Evolutionary conservation across 2,113 vertebrate genomes (phyloP), one percentile per base, ranked within the genome.

Genomic region (Pelmatolapia mariae): DNA sequence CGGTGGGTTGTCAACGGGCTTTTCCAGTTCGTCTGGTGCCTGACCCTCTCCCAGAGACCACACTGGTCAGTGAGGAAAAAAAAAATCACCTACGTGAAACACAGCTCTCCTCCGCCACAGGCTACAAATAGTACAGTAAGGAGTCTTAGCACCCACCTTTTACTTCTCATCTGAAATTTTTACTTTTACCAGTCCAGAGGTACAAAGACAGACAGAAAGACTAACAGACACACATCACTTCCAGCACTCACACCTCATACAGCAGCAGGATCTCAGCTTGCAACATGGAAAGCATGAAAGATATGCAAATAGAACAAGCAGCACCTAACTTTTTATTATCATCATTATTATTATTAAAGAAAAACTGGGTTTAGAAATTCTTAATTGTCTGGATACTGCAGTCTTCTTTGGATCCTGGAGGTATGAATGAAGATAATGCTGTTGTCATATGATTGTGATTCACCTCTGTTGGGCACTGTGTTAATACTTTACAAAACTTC

Each of bases 1-100:
- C 3, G 98, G 97, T 1, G 96, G 94, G 36, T 95, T 96, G 68
- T 97, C 96, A 16, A 96, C 73, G 26, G 95, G 97, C 86, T 99
- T 99, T 11, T 98, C 97, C 84, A 97, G 90, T 0, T 99, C 98
- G 31, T 99, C 98, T 8, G 96, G 96, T 22, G 86, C 19, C 22
- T 97, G 97, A 68, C 97, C 96, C 3, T 99, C 98, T 56, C 98
- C 98, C 66, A 98, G 78, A 91, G 98, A 99, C 97, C 97, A 99
- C 79, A 98, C 98, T 99, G 93, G 84, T 92, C 56, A 91, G 79
- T 89, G 85, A 89, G 86, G 53, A 87, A 43, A 95, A 87, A 43
- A 95, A 84, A 90, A 10, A 45, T 18, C 53, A 66, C 94, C 87
- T 18, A 81, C 56, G 33, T n/a, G 4, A 93, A 54, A 43, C 79